Base-by-base conservation (phyloP, 2,797 vertebrate species). In the Coccyzus lansbergi region DNA sequence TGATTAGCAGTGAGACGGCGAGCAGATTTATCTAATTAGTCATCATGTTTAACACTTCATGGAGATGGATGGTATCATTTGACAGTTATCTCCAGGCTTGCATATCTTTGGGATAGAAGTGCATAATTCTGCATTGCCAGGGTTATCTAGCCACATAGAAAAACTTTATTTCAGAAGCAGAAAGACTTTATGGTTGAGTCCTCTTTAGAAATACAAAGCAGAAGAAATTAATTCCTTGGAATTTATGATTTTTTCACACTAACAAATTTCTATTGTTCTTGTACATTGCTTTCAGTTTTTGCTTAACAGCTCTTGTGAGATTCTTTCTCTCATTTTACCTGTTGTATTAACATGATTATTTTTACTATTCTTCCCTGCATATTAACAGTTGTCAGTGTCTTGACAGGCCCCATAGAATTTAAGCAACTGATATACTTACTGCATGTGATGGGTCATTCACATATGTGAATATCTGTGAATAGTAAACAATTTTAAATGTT, bases 11-110 rank as follows among this genome's bases (percentile, higher is more conserved):
- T 52, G 62, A 93, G 96, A 90, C 20, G 36, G 63, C 78, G 51
- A 92, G 38, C 15, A 81, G 68, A 48, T 76, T 58, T 88, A 69
- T 58, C 51, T 88, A 90, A 77, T 94, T 89, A 93, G 38, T 3
- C 13, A 28, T 84, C 58, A 63, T 55, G 68, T 68, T 93, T 62
- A 89, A 46, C 60, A 68, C 36, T 75, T 36, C 65, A 60, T 82
- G 67, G 62, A 78, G 64, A 87, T 90, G 68, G 96, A 91, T 59
- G 9, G 33, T 31, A 71, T 33, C 4, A 34, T 87, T 88, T 88
- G 58, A 84, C 55, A 65, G 58, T 40, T 76, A n/a, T 78, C 19
- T 75, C 78, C 29, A 36, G 70, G 15, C 20, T 94, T 72, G 20
- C 40, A 42, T 40, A 24, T 29, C 4, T 31, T 75, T 90, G 33